These are phyloP conservation scores for Encarsia formosa DNA, from an alignment of 2,888 invertebrate genomes.

Conservation along the genomic window DNA sequence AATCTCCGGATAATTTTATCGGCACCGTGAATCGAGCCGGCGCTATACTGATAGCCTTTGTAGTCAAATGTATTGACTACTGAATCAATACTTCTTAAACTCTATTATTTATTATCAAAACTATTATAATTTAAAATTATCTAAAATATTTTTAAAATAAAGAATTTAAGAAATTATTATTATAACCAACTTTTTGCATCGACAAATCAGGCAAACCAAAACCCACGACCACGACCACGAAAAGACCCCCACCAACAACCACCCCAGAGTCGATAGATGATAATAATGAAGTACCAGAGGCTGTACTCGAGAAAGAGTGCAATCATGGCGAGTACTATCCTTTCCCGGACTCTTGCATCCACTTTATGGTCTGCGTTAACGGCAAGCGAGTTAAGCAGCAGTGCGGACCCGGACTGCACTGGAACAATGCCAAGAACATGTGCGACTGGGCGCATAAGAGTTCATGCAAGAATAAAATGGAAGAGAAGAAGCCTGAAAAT, in stretches of 20 bases:
- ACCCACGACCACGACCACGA: neutral
- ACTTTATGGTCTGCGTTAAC: constrained; percentile 76
- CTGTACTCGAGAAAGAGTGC: constrained; percentile 51
- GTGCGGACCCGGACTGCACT: constrained; percentile 74
- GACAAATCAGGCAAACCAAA: neutral
- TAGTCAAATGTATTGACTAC: no score
- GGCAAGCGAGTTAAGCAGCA: constrained; percentile 64
- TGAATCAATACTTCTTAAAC: no score
- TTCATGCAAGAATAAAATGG: constrained; percentile 35
- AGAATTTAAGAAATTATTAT: no score
- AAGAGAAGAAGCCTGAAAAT: neutral
- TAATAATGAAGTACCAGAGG: neutral
- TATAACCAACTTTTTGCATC: no score
- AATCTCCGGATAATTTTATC: no score
- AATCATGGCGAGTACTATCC: constrained; percentile 72
- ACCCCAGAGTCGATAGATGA: constrained; percentile 29
- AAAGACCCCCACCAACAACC: constrained; percentile 4
- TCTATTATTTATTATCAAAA: no score
- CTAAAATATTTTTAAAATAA: no score
- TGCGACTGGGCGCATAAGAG: constrained; percentile 72
- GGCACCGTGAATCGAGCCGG: no score
- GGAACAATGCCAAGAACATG: constrained; percentile 64
- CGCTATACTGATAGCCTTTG: no score
- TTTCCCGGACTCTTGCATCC: constrained; percentile 65
- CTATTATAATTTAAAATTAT: no score